Percentiles rank a stretch among this genome's conserved stretches.
phyloP scores from a whole-genome alignment of 2,888 invertebrate species.

The Frankliniella fusca region DNA sequence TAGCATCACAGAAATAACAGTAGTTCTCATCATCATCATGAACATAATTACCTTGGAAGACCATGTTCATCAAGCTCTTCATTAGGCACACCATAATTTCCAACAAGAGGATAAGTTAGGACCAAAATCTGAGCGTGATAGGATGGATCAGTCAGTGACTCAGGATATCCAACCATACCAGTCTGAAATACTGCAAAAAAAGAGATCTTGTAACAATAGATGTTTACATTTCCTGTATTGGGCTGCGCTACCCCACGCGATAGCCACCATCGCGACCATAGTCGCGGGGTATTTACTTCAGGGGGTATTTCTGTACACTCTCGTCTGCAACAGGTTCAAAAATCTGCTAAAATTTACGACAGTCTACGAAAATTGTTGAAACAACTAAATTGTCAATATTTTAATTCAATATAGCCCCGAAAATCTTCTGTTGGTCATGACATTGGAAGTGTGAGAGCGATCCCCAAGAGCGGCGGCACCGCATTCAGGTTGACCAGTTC shows the following conservation, averaged over 20 bases:
- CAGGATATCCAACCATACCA: slow-evolving; percentile 99
- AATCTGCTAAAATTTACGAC: too few relatives aligned
- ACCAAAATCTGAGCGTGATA: slow-evolving; percentile 92
- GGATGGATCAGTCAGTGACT: slow-evolving; percentile 97
- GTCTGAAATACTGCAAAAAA: slow-evolving; percentile 81
- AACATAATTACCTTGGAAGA: slow-evolving; percentile 62
- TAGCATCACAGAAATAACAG: slow-evolving; percentile 28
- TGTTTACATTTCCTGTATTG: not conserved
- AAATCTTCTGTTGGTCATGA: too few relatives aligned
- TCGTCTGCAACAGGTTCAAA: too few relatives aligned
- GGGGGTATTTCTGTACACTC: too few relatives aligned
- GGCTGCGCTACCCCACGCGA: not conserved
- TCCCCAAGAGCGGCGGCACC: too few relatives aligned
- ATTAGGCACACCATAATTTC: slow-evolving; percentile 93
- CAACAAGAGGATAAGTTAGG: slow-evolving; percentile 93
- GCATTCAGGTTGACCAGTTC: too few relatives aligned
- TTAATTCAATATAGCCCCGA: not conserved
- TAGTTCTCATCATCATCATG: not conserved
- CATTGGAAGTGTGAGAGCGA: too few relatives aligned
- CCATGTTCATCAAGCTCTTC: slow-evolving; percentile 67
- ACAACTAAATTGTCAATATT: slow-evolving; percentile 33
- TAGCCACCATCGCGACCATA: not conserved
- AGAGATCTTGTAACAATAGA: not conserved
- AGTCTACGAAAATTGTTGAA: slow-evolving; percentile 44
- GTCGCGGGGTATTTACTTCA: not conserved